Evolutionary conservation across 2,797 vertebrate genomes (phyloP), one percentile per base, ranked within the genome.

Genomic region (Harpagifer antarcticus): DNA sequence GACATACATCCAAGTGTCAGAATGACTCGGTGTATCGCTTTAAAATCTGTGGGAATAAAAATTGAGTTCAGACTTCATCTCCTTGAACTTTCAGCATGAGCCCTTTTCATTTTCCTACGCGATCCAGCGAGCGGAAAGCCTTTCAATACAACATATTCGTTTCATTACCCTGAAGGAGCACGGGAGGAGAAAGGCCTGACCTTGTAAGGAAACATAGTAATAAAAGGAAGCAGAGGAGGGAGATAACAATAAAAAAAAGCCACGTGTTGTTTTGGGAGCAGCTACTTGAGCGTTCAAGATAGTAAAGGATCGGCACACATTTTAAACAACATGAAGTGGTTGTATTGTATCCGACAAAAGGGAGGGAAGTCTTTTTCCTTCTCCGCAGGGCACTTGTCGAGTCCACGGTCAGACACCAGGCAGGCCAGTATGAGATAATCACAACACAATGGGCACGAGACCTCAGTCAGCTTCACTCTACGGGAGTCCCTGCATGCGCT

Each of bases 391-490:
- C 80, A 88, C 78, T 92, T 86, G 86, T 90, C 69, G 76, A 90
- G 86, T 84, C 83, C 85, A 87, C 23, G 81, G 86, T 91, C 86
- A 86, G 82, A 84, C 78, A 82, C 84, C 83, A 82, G 74, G 75
- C 86, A 77, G 81, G 83, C 81, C 70, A 55, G 72, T 70, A 83
- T 83, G 88, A 92, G 87, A 92, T 87, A 91, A 91, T 88, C 88
- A 86, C 78, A 68, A 17, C 78, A 91, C 86, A 92, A 90, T 86
- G 78, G 82, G 80, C 81, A 89, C 83, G 69, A 78, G 83, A 89
- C 79, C 83, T 83, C 86, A 86, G 83, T 85, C 81, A 20, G 84
- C 14, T 71, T 72, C 61, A 54, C 84, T 81, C 86, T 1, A 64
- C 10, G 69, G 86, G 85, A 89, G 87, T 83, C 80, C 84, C 78